Evolutionary conservation across 2,113 vertebrate genomes (phyloP).

Genomic region (Notarius lentiginosus): DNA sequence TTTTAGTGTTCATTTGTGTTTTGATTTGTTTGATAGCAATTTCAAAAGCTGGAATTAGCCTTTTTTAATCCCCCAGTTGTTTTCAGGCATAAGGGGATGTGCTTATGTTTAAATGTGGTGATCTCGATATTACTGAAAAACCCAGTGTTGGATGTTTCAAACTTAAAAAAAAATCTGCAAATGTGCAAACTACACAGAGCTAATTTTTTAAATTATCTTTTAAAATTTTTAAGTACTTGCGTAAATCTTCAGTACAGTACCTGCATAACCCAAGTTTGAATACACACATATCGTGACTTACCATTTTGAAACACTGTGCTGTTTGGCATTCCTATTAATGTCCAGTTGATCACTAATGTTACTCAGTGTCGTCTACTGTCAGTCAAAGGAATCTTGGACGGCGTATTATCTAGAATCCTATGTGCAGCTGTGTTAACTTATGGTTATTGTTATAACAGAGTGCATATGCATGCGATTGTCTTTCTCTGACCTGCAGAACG

Average conservation of each 20-base stretch:
- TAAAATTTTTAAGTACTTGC: not conserved
- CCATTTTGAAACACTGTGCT: not conserved
- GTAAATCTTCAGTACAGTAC: no score
- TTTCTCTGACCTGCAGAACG: conserved; percentile 83
- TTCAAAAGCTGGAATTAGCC: not conserved
- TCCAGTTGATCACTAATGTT: not conserved
- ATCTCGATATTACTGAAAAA: not conserved
- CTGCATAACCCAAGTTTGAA: not conserved
- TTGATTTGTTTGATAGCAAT: not conserved
- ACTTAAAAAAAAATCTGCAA: not conserved
- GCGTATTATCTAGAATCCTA: not conserved
- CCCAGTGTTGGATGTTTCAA: not conserved
- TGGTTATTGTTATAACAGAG: not conserved
- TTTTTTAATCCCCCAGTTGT: not conserved
- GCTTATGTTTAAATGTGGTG: not conserved
- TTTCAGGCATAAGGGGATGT: not conserved
- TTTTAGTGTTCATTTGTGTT: not conserved
- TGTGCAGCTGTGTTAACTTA: not conserved
- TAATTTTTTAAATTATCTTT: not conserved
- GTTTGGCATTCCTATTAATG: not conserved
- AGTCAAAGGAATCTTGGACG: not conserved
- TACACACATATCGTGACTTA: not conserved
- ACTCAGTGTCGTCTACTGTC: not conserved
- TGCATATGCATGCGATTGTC: not conserved
- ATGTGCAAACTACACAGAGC: not conserved